Base-by-base conservation (phyloP, 2,113 vertebrate species). In the Anser brachyrhynchus region DNA sequence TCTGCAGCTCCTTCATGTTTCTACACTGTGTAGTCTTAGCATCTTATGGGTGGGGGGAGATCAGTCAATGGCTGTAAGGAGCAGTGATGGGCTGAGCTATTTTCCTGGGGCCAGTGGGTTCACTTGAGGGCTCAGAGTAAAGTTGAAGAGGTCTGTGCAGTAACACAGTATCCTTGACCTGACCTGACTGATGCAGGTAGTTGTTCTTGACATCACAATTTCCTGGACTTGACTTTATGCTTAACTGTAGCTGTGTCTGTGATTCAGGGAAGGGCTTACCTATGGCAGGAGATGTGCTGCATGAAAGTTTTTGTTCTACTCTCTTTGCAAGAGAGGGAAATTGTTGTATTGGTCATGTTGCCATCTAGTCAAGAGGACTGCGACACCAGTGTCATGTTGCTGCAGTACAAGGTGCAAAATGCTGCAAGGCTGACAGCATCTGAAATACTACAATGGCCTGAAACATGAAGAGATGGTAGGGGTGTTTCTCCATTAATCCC, bases 341-440 rank as follows among this genome's bases (percentile, higher is more conserved):
- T 43, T 78, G 51, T 25, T 6, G 1, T 29, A 19, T 19, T 5
- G 1, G 19, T 77, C n/a, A 46, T 7, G 22, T 3, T 64, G 61
- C 57, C 44, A 35, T n/a, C 6, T 11, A 49, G n/a, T 28, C 14
- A 43, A 37, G 26, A 8, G 19, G 46, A 33, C 15, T 58, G 72
- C 6, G 2, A 28, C 11, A 55, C 13, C 4, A 4, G 31, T 44
- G 20, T 23, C 6, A 6, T 17, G 2, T 1, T 78, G 43, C 1
- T 74, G 54, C 88, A 86, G 70, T 85, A 39, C 8, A 78, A 67
- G 43, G 16, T 74, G 31, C n/a, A 77, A 72, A 18, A 41, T 43
- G 46, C 35, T 51, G 22, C 19, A 69, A 67, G 49, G 54, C n/a
- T 26, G 64, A 70, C 66, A 57, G 28, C 6, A 51, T 26, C 6